A percentile compares a stretch with the other conserved stretches of the same genome.
phyloP scores from a whole-genome alignment of 2,888 invertebrate genomes.

The Danaus chrysippus region DNA sequence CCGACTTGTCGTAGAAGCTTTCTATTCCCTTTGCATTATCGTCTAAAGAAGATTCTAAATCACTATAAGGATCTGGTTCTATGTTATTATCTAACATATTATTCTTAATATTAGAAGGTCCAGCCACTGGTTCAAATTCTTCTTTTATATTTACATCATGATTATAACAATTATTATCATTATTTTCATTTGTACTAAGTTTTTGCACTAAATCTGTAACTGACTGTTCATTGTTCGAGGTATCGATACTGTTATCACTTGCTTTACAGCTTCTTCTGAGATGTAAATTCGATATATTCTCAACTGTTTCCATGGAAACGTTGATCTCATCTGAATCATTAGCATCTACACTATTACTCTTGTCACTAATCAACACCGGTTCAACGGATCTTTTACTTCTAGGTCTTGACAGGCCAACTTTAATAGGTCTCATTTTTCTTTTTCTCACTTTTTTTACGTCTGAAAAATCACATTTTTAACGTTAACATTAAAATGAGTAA shows the following conservation, averaged over 20 bases:
- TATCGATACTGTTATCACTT: constrained; percentile 10
- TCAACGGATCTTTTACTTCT: constrained; percentile 48
- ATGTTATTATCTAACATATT: constrained; percentile 32
- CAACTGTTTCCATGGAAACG: constrained; percentile 56
- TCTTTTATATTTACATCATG: constrained; percentile 35
- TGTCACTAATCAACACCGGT: constrained; percentile 18
- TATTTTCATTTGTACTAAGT: constrained; percentile 36
- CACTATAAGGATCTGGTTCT: constrained; percentile 34
- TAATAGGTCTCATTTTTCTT: constrained; percentile 67
- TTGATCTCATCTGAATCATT: constrained; percentile 51
- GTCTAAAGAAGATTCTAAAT: constrained; percentile 52
- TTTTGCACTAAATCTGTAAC: constrained; percentile 47
- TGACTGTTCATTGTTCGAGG: constrained; percentile 30
- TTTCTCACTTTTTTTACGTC: constrained; percentile 70
- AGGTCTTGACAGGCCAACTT: constrained; percentile 64
- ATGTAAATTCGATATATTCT: constrained; percentile 51
- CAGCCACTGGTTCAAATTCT: constrained; percentile 57
- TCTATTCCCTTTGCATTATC: constrained; percentile 54
- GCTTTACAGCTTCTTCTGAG: constrained; percentile 38
- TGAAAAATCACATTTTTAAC: constrained; percentile 33
- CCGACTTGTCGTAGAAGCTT: constrained; percentile 67
- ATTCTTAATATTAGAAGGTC: constrained; percentile 48
- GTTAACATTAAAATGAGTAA: constrained; percentile 18
- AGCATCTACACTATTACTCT: constrained; percentile 29
- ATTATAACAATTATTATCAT: constrained; percentile 48